These are phyloP conservation scores for Panurus biarmicus DNA, from an alignment of 2,113 vertebrate species.

Conservation along the genomic window DNA sequence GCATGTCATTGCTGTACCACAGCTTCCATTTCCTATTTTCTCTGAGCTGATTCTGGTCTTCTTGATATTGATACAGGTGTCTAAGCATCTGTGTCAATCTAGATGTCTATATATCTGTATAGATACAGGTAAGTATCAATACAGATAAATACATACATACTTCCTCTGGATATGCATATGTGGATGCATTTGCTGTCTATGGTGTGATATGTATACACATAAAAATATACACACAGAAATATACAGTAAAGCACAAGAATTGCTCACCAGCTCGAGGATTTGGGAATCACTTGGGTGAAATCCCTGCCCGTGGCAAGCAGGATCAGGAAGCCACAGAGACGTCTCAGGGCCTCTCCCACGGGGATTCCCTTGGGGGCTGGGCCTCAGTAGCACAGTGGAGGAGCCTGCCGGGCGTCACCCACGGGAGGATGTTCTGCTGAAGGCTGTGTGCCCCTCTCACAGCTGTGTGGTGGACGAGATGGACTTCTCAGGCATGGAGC, in stretches of 20 bases:
- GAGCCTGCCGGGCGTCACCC: background rate
- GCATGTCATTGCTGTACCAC: background rate
- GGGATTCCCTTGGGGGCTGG: background rate
- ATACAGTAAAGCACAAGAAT: background rate
- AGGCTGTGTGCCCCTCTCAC: background rate
- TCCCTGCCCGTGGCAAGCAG: background rate
- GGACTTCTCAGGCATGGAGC: constrained; percentile 97
- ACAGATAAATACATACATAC: too few relatives aligned
- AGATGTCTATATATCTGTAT: background rate
- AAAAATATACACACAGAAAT: accelerated
- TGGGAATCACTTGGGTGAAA: background rate
- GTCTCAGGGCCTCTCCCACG: background rate
- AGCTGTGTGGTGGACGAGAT: constrained; percentile 99
- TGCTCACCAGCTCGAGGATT: background rate
- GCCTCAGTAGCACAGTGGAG: background rate
- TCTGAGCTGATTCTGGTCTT: background rate
- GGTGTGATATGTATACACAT: background rate
- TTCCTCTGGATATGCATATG: background rate
- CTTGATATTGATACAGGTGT: background rate
- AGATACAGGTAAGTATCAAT: background rate
- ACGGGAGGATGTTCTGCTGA: background rate
- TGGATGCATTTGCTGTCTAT: background rate
- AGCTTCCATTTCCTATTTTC: background rate
- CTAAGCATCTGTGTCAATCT: background rate
- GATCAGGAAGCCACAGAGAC: background rate